Conservation (phyloP, 2,888 invertebrate species). For the Exocentrus adspersus region DNA sequence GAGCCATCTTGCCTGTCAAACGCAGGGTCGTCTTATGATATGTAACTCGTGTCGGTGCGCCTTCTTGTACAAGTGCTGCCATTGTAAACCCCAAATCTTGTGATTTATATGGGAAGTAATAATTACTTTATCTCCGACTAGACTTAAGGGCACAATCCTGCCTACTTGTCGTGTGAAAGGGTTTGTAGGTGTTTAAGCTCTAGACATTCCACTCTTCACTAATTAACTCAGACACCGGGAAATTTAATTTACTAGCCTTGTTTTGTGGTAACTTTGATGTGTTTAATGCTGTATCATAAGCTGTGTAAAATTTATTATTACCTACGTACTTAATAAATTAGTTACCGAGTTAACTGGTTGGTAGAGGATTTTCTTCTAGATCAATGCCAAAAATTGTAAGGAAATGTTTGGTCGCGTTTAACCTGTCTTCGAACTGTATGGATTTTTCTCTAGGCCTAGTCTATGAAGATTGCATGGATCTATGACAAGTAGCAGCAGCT, state of each 20-base stretch:
- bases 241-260: background rate
- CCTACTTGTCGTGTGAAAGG: constrained; percentile 10
- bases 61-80: constrained; percentile 45
- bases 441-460: too few relatives aligned
- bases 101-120: constrained; percentile 46
- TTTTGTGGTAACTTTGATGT: background rate
- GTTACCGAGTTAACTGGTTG: too few relatives aligned
- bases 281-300: background rate
- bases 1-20: constrained; percentile 56
- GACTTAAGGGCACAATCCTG: constrained; percentile 9
- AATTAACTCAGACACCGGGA: background rate
- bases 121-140: constrained; percentile 37
- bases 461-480: too few relatives aligned
- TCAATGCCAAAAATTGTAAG: too few relatives aligned
- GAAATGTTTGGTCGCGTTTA: too few relatives aligned
- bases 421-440: too few relatives aligned
- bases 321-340: too few relatives aligned
- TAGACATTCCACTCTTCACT: background rate
- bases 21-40: constrained; percentile 52
- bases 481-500: too few relatives aligned
- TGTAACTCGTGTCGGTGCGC: constrained; percentile 51
- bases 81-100: constrained; percentile 39
- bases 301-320: too few relatives aligned
- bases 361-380: too few relatives aligned
- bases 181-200: constrained; percentile 4